A percentile compares a stretch with the other conserved stretches of the same genome.
These are phyloP conservation scores for Stramonita haemastoma DNA, from an alignment of 2,888 invertebrate species.

Conservation along the genomic window DNA sequence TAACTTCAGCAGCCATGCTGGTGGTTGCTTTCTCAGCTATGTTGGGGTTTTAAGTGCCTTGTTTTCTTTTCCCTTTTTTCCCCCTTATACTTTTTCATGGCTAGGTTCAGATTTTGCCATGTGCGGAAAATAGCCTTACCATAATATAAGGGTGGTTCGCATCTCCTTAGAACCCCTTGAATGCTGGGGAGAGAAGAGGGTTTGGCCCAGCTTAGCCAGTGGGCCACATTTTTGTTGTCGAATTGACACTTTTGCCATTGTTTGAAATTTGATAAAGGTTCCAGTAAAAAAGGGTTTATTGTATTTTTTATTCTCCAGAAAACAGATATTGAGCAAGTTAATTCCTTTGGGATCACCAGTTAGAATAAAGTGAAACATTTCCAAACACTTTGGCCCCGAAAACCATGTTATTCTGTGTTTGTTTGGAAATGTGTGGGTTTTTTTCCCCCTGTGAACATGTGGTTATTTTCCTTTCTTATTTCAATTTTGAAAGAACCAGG, in stretches of 20 bases:
- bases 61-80: conserved; percentile 1
- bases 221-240: background rate
- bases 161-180: background rate
- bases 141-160: background rate
- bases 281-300: too few species aligned
- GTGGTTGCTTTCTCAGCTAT: conserved; percentile 25
- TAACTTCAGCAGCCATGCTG: conserved; percentile 13
- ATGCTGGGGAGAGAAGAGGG: background rate
- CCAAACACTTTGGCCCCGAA: background rate
- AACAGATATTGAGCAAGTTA: background rate
- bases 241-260: too few species aligned
- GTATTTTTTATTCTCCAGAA: too few species aligned
- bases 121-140: conserved; percentile 15
- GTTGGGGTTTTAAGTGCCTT: conserved; percentile 43
- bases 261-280: too few species aligned
- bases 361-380: background rate
- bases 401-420: background rate
- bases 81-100: background rate
- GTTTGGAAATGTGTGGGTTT: background rate
- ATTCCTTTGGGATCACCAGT: background rate
- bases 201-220: background rate
- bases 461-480: background rate
- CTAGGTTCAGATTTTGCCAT: background rate
- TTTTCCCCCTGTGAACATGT: background rate
- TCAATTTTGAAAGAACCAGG: conserved; percentile 19